Evolutionary conservation across 1,140 invertebrate species (phyloP).

Genomic region (Drosophila paulistorum): DNA sequence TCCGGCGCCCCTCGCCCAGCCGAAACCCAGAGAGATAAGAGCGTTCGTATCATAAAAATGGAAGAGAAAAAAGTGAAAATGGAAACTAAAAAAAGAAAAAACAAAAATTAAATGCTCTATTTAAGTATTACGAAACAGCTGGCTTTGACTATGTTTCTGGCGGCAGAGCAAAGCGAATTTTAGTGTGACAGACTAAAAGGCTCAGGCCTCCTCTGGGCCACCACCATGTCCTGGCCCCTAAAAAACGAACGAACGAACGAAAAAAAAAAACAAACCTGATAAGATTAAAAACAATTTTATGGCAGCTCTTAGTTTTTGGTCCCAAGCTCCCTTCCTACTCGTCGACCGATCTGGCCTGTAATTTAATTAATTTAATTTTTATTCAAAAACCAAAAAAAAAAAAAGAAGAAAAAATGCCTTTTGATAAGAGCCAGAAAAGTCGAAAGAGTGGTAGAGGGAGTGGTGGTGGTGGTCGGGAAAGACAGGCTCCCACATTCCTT

Average conservation of each 20-base stretch:
- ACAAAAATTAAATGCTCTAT: constrained; percentile 57
- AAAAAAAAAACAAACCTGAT: constrained; percentile 59
- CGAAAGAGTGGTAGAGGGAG: background rate
- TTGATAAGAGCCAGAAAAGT: constrained; percentile 55
- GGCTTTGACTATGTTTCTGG: constrained; percentile 15
- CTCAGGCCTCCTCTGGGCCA: background rate
- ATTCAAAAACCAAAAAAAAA: constrained; percentile 59
- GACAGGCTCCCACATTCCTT: constrained; percentile 74
- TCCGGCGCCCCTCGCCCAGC: constrained; percentile 65
- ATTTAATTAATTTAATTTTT: constrained; percentile 83
- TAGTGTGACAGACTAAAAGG: constrained; percentile 42
- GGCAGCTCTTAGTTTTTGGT: constrained; percentile 76
- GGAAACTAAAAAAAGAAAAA: constrained; percentile 42
- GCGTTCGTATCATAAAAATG: background rate
- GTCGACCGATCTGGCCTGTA: constrained; percentile 49
- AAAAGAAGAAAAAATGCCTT: constrained; percentile 55
- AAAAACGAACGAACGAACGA: constrained; percentile 28
- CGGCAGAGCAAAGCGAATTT: constrained; percentile 66
- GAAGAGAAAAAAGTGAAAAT: constrained; percentile 22
- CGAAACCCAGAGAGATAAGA: constrained; percentile 41
- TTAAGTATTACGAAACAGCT: constrained; percentile 57
- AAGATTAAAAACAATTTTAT: constrained; percentile 82
- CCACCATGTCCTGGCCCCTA: background rate
- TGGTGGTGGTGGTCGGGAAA: background rate
- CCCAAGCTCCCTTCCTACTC: constrained; percentile 29